These are phyloP conservation scores for Oscheius sp. DNA, from an alignment of 2,888 invertebrate species.

Conservation along the genomic window DNA sequence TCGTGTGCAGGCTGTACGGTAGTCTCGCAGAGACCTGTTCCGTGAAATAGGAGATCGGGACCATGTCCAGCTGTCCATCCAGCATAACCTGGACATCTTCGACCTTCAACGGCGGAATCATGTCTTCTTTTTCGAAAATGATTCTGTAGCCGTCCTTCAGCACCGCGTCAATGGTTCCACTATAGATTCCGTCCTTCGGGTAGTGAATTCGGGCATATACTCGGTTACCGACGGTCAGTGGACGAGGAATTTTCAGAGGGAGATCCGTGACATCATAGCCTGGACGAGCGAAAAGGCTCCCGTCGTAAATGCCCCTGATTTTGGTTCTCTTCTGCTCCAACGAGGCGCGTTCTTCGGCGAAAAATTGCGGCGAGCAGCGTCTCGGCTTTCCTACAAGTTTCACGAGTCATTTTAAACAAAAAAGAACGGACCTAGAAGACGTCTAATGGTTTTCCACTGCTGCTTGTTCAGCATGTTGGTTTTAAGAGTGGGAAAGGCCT, in stretches of 20 bases:
- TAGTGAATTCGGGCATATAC: conserved; percentile 62
- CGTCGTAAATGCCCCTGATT: conserved; percentile 86
- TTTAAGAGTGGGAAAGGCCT: conserved; percentile 91
- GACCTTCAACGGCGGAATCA: conserved; percentile 53
- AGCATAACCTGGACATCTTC: conserved; percentile 64
- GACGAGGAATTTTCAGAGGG: conserved; percentile 62
- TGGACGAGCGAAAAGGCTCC: conserved; percentile 35
- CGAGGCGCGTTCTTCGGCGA: conserved; percentile 91
- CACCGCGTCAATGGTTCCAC: conserved; percentile 72
- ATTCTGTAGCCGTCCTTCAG: conserved; percentile 68
- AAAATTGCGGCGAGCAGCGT: conserved; percentile 92
- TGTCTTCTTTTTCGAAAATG: conserved; percentile 69
- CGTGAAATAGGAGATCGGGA: conserved; percentile 70
- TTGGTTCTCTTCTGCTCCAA: conserved; percentile 89
- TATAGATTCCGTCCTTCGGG: conserved; percentile 71
- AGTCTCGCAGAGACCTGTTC: conserved; percentile 63
- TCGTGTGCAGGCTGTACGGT: conserved; percentile 25
- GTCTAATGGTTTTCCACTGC: conserved; percentile 93
- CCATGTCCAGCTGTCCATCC: conserved; percentile 61
- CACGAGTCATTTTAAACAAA: conserved; percentile 3
- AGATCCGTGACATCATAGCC: conserved; percentile 59
- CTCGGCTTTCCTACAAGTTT: conserved; percentile 83
- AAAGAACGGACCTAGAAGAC: conserved; percentile 38
- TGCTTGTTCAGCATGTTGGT: conserved; percentile 86
- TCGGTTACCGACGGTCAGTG: conserved; percentile 64